Evolutionary conservation across 2,797 vertebrate species (phyloP), one percentile per base, ranked within the genome.

Genomic region (Morus bassanus): DNA sequence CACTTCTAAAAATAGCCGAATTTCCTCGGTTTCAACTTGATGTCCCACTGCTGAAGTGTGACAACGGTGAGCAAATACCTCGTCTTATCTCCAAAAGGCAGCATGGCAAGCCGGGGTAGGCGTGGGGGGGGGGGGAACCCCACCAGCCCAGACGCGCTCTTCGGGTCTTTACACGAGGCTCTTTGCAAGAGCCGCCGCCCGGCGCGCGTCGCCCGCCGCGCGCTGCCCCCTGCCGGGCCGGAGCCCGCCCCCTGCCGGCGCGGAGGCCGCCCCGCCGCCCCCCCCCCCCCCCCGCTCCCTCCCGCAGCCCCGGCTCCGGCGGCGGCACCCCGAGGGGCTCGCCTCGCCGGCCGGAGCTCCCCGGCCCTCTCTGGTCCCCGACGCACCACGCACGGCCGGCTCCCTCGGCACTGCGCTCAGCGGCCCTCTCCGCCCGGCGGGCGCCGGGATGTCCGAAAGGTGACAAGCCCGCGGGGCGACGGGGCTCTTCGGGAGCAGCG

Each of bases 61-160:
- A 63, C 82, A 54, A 60, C 46, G 80, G 25, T 16, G 46, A 84
- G 75, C 88, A 82, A 94, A 77, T 98, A 98, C 98, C 98, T 98
- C 61, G 96, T 97, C 89, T 97, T 98, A 88, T 98, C 97, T 97
- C 98, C 98, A 70, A 98, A 98, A 22, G 98, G 98, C 97, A 98
- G 93, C 98, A 98, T 98, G 93, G 95, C 98, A 78, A 80, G 75
- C 31, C 93, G 12, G 51, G 45, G 37, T n/a, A n/a, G n/a, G n/a
- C n/a, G n/a, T n/a, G 56, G 3, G 0, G 28, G 30, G 7, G 11
- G 30, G 4, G n/a, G 60, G 18, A n/a, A 39, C 37, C 37, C 41
- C 43, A 18, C 7, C 7, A 56, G 48, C 65, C 92, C 81, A 19
- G 89, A 6, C 23, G 35, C 86, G 80, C 73, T 80, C 59, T 13